Evolutionary conservation across 2,113 vertebrate genomes (phyloP).

Genomic region (Phalacrocorax brasilianus): DNA sequence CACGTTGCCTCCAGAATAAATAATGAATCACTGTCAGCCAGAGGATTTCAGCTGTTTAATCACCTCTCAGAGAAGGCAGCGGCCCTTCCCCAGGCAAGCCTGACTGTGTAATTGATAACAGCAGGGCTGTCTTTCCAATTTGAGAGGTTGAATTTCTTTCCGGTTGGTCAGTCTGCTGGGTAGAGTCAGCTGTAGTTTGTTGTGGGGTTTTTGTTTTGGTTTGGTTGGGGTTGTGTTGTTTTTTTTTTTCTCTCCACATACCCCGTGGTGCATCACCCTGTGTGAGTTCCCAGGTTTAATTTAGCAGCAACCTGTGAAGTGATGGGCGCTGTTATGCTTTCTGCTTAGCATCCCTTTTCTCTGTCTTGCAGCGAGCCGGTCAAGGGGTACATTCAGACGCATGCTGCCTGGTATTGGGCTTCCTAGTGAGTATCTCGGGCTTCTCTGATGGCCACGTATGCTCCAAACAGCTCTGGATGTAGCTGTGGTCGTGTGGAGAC

Average conservation of each 20-base stretch:
- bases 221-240: no score
- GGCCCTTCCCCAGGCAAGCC: background rate
- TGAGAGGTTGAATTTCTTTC: background rate
- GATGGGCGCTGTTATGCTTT: background rate
- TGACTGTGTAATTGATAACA: accelerated
- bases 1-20: conserved; percentile 4
- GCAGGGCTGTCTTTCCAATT: accelerated
- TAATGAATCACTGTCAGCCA: background rate
- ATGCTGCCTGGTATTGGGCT: conserved; percentile 94
- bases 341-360: background rate
- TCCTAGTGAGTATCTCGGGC: conserved; percentile 88
- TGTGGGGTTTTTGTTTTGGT: no score
- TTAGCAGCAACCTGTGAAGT: background rate
- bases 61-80: background rate
- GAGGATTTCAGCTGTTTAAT: background rate
- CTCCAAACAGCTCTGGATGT: background rate
- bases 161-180: background rate
- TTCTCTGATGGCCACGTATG: accelerated
- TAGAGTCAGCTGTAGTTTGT: background rate
- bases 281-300: background rate
- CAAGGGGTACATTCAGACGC: conserved; percentile 85
- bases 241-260: background rate
- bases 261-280: accelerated
- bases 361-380: conserved; percentile 80
- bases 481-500: background rate